Base-by-base conservation (phyloP, 2,797 vertebrate species). In the Rousettus madagascariensis region DNA sequence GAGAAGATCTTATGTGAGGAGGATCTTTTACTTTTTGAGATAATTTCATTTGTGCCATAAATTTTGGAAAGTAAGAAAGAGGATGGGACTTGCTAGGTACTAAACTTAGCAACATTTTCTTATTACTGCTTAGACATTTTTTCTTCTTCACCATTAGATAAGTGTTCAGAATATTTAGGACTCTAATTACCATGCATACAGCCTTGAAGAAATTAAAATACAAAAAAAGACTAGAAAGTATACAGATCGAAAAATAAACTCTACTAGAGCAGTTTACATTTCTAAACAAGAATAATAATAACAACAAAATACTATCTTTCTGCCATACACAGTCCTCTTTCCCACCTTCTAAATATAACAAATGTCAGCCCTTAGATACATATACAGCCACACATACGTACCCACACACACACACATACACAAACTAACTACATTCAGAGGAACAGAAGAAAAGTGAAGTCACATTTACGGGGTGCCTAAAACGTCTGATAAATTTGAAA, bases 41-140 rank as follows among this genome's bases (percentile, higher is more conserved):
- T 94, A 90, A 96, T 96, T 87, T 91, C 17, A 57, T 9, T 6
- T 82, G 49, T 49, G 49, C 22, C 22, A 84, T 92, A 83, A 90
- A 90, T 96, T 80, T 95, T 80, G 74, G 36, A 90, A 86, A 84
- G 57, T 84, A 92, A 72, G 65, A 43, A 93, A 65, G 51, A 84
- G 4, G 51, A 46, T n/a, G 19, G 43, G 24, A 16, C 36, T 90
- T 84, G 20, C 26, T 59, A 36, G 16, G 26, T 83, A 49, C 75
- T 74, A 75, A 86, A 68, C 46, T 90, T 61, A 75, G 38, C 17
- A 94, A 28, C 8, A 17, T 63, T 65, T 95, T 80, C 75, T 86
- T 90, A 30, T 12, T 86, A 53, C 24, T 90, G 24, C 4, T n/a
- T 11, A 79, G 65, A 19, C 20, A 65, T 36, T 80, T 82, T 68